These are phyloP conservation scores for Acanthosepion pharaonis DNA, from an alignment of 2,888 invertebrate genomes.

Conservation along the genomic window DNA sequence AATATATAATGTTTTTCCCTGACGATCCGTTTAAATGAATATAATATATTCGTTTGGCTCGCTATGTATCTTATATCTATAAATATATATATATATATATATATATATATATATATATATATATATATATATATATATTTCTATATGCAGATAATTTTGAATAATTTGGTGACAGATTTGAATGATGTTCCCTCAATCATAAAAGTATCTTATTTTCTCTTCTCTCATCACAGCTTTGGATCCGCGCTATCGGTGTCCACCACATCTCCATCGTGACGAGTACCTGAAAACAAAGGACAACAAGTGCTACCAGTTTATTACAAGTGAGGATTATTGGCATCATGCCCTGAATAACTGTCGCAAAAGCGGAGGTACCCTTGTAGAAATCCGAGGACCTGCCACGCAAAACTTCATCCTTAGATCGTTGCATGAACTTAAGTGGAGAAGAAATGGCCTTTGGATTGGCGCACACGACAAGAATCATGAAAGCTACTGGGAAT, in stretches of 20 bases:
- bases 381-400: constrained; percentile 57
- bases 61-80: too few species aligned
- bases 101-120: too few species aligned
- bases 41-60: too few species aligned
- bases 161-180: too few species aligned
- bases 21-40: too few species aligned
- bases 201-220: background rate
- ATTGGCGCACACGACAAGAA: constrained; percentile 67
- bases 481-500: constrained; percentile 63
- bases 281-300: constrained; percentile 50
- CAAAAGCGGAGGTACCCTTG: constrained; percentile 59
- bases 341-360: constrained; percentile 59
- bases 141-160: too few species aligned
- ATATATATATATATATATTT: too few species aligned
- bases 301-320: constrained; percentile 63
- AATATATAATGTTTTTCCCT: too few species aligned
- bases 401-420: constrained; percentile 59
- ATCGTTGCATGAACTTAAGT: constrained; percentile 54
- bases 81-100: too few species aligned
- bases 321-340: constrained; percentile 59
- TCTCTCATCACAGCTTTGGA: background rate
- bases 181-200: too few species aligned
- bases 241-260: constrained; percentile 48
- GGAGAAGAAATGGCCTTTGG: constrained; percentile 68
- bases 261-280: constrained; percentile 47